These are phyloP conservation scores for Drosophila buzzatii DNA, from an alignment of 2,888 invertebrate genomes.

Conservation along the genomic window DNA sequence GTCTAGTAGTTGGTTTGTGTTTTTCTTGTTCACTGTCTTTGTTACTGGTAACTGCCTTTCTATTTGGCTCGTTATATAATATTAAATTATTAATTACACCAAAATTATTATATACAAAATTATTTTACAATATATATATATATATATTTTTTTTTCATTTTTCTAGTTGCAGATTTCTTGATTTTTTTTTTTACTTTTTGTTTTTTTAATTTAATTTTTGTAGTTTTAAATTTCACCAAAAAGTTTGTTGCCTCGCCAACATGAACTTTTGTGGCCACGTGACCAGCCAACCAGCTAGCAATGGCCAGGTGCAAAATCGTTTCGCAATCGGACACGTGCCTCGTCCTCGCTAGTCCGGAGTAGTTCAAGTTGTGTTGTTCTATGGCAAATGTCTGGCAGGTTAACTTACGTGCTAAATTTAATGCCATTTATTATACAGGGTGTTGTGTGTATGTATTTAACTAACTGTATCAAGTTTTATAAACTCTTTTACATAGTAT, in stretches of 20 bases:
- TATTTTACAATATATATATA: slow-evolving; percentile 71
- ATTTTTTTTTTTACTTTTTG: not conserved
- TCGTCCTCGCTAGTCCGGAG: slow-evolving; percentile 4
- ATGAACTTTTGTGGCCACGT: slow-evolving; percentile 58
- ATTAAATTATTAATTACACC: slow-evolving; percentile 62
- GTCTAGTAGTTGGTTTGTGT: slow-evolving; percentile 64
- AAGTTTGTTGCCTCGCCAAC: slow-evolving; percentile 40
- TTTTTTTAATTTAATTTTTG: slow-evolving; percentile 1
- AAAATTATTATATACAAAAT: slow-evolving; percentile 74
- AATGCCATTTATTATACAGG: slow-evolving; percentile 67
- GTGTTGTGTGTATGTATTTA: slow-evolving; percentile 22
- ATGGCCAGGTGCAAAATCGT: slow-evolving; percentile 51
- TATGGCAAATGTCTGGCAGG: slow-evolving; percentile 26
- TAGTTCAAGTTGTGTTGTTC: not conserved
- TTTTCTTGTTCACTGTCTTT: slow-evolving; percentile 23
- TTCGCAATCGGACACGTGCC: slow-evolving; percentile 63
- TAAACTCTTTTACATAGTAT: slow-evolving; percentile 60
- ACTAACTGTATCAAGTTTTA: slow-evolving; percentile 64
- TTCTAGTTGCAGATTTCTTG: slow-evolving; percentile 3
- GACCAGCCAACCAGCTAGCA: slow-evolving; percentile 12
- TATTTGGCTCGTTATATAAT: slow-evolving; percentile 47
- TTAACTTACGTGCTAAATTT: slow-evolving; percentile 64
- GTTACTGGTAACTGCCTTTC: slow-evolving; percentile 19
- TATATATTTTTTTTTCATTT: not conserved
- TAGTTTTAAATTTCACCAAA: slow-evolving; percentile 64